These are phyloP conservation scores for cat (Felis catus) DNA, from an alignment of 2,113 vertebrate genomes.

Conservation along the genomic window F.catus_Fca126_mat1.0 CM031412.1:153260001-153260500, in stretches of 20 bases:
- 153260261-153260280: neutral
- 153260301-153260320: neutral
- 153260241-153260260: slow-evolving; percentile 14
- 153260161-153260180: neutral
- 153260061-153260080: neutral
- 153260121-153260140: neutral
- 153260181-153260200: neutral
- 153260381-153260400: neutral
- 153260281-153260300: neutral
- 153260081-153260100: neutral
- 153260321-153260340: neutral
- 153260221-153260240: neutral
- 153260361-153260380: neutral
- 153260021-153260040: slow-evolving; percentile 31
- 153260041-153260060: neutral
- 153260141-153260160: neutral
- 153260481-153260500: no score
- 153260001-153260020: neutral
- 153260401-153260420: neutral
- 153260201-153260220: neutral
- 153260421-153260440: neutral
- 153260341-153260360: neutral
- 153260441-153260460: neutral
- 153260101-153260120: neutral
- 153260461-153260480: neutral